A percentile compares a stretch with the other conserved stretches of the same genome.
These are phyloP conservation scores for Panthera tigris DNA, from an alignment of 2,113 vertebrate genomes.

Conservation along the genomic window DNA sequence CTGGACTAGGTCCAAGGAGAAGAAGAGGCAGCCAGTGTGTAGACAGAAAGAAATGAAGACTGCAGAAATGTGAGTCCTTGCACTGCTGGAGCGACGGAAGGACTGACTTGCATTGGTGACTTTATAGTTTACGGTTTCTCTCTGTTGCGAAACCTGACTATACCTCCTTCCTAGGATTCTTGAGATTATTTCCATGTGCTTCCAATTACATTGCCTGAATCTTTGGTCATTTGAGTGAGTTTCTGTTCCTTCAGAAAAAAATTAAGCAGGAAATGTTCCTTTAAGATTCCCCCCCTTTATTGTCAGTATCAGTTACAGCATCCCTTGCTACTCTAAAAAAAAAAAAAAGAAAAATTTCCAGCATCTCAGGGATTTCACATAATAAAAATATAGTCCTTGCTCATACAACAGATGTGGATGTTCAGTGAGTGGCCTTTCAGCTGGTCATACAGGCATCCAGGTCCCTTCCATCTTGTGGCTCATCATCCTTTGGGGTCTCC, in stretches of 20 bases:
- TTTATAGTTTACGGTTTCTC: background rate
- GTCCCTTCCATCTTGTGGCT: background rate
- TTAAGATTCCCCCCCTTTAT: background rate
- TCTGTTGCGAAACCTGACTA: background rate
- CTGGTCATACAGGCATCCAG: background rate
- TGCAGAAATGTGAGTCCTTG: background rate
- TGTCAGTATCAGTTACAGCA: background rate
- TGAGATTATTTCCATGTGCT: background rate
- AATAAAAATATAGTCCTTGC: background rate
- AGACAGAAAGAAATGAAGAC: background rate
- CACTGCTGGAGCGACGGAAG: background rate
- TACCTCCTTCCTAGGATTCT: background rate
- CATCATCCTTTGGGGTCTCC: background rate
- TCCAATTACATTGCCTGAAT: background rate
- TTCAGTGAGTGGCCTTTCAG: background rate
- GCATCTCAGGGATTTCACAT: background rate
- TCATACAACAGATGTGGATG: background rate
- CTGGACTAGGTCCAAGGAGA: background rate
- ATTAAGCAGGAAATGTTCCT: background rate
- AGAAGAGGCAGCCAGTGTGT: background rate
- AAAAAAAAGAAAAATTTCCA: background rate
- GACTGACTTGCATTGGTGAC: background rate
- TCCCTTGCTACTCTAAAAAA: background rate
- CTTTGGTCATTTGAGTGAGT: background rate
- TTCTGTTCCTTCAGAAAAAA: background rate